These are phyloP conservation scores for Girardia tigrina DNA, from an alignment of 2,888 invertebrate species.

Conservation along the genomic window DNA sequence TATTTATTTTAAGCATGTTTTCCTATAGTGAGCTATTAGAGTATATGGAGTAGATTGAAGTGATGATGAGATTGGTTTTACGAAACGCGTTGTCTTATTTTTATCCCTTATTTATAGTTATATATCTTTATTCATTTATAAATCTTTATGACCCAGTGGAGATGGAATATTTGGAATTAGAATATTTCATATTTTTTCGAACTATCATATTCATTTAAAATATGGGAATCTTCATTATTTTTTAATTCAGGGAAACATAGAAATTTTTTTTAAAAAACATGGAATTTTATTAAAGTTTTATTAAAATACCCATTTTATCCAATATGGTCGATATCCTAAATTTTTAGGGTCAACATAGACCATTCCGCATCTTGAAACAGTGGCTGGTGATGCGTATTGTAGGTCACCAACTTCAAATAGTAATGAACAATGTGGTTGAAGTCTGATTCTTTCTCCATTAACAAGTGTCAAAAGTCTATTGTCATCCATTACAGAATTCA, in stretches of 20 bases:
- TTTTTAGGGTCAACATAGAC: slow-evolving; percentile 38
- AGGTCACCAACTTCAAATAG: slow-evolving; percentile 38
- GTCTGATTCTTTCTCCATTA: slow-evolving; percentile 37
- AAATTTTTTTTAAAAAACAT: background rate
- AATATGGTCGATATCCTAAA: slow-evolving; percentile 36
- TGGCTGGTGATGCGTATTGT: slow-evolving; percentile 38
- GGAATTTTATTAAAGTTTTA: background rate
- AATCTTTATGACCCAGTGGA: too few species aligned
- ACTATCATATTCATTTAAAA: background rate
- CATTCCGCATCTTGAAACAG: slow-evolving; percentile 38
- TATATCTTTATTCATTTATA: too few species aligned
- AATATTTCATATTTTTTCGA: too few species aligned
- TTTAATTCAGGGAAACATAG: background rate
- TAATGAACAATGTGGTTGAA: slow-evolving; percentile 35
- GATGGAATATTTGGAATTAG: too few species aligned
- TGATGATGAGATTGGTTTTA: too few species aligned
- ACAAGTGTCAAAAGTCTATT: slow-evolving; percentile 37
- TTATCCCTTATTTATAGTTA: too few species aligned
- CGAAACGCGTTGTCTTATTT: too few species aligned
- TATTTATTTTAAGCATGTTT: too few species aligned
- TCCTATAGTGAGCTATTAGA: too few species aligned
- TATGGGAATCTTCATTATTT: background rate
- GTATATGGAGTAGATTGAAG: too few species aligned
- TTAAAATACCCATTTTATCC: slow-evolving; percentile 34
- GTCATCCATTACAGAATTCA: slow-evolving; percentile 38